Evolutionary conservation across 2,888 invertebrate species (phyloP).

Genomic region (Agrypnus murinus): DNA sequence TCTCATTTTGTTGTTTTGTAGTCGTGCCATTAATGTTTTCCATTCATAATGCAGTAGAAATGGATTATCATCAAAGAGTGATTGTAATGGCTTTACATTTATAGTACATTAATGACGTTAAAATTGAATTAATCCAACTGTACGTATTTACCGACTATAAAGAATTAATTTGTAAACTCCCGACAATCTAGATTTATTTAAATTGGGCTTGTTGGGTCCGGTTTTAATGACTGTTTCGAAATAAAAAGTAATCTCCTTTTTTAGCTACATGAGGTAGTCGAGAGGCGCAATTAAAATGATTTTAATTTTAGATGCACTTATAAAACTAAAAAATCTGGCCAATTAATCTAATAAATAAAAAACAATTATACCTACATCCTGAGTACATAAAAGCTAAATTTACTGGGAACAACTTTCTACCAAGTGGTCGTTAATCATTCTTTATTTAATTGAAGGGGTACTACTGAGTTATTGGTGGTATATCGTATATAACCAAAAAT

Average conservation of each 20-base stretch:
- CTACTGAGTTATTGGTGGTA: too few species aligned
- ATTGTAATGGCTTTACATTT: neutral
- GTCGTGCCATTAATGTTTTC: neutral
- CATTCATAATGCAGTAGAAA: neutral
- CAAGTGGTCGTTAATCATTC: too few species aligned
- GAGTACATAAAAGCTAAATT: too few species aligned
- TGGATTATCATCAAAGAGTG: neutral
- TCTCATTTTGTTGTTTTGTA: neutral
- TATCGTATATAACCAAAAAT: too few species aligned
- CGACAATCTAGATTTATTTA: constrained; percentile 2
- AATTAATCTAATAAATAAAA: neutral
- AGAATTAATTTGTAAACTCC: constrained; percentile 12
- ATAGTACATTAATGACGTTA: constrained; percentile 2
- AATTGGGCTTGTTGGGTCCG: constrained; percentile 4
- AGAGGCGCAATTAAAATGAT: neutral
- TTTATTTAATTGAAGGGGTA: too few species aligned
- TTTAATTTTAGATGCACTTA: constrained; percentile 13
- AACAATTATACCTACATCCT: too few species aligned
- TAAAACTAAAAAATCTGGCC: neutral
- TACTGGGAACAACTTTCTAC: too few species aligned
- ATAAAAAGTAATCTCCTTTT: constrained; percentile 17
- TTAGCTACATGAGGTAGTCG: neutral
- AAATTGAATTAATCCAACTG: neutral
- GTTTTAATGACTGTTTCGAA: constrained; percentile 11
- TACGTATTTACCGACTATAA: neutral